Evolutionary conservation across 2,113 vertebrate genomes (phyloP), one percentile per base, ranked within the genome.

Genomic region (Bubo scandiacus): DNA sequence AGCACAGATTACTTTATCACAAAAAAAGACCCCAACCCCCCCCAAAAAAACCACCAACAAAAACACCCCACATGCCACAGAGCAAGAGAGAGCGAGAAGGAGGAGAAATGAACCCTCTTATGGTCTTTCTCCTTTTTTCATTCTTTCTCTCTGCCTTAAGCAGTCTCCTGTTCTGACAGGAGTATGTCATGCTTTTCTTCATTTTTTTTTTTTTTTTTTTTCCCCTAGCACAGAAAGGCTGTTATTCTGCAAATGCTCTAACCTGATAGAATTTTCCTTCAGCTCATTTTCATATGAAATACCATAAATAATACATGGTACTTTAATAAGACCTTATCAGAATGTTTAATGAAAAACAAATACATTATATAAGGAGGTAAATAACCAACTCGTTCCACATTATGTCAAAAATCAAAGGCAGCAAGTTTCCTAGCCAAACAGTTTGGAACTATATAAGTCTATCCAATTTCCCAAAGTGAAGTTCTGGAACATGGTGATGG

Each of bases 341-440:
- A 97, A 97, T 96, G 94, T 96, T 97, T 98, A 98, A 98, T 98
- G 97, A 98, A 98, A 98, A 98, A 97, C 97, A 98, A 98, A 98
- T 96, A 97, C 0, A 32, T 97, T 97, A 97, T 71, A 71, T 95
- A 97, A 97, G 90, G 96, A 93, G 94, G 51, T 95, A 93, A 94
- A 96, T 96, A 97, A 97, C 85, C 62, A 66, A 84, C 96, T 94
- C 73, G 8, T 81, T 90, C 90, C 85, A 86, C 34, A 81, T 92
- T 45, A 93, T 94, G 93, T 90, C 90, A 91, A 54, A 54, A 81
- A 75, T 59, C 93, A 93, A 92, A 84, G 77, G 83, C 91, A 93
- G 77, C 43, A 43, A 1, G 6, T n/a, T 88, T 90, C 95, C 81
- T 18, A 49, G 84, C 93, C 92, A 97, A 95, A 73, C 14, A 26